Base-by-base conservation (phyloP, 2,888 invertebrate species). In the Pheosia gnoma region DNA sequence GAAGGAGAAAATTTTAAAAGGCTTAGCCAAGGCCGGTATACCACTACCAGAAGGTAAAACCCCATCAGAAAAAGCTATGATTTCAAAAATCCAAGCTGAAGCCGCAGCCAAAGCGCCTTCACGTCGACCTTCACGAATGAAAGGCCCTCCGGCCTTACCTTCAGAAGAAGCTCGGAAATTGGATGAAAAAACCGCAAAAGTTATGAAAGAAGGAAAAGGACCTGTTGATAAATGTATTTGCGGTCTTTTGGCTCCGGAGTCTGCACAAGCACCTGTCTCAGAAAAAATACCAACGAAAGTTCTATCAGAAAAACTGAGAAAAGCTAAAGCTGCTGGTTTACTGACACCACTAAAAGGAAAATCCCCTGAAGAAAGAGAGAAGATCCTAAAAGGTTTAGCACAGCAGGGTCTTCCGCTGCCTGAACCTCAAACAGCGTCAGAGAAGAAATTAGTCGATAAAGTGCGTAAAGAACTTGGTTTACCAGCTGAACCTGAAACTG, bases 141-240 rank as follows among this genome's bases (percentile, higher is more conserved):
- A n/a, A 36, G 52, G 58, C 25, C 57, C 59, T 8, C 59, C 65
- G 4, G 51, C 62, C 4, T 56, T 70, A 41, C 57, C 64, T 38
- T 57, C 62, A 11, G 55, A 62, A 43, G 11, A 64, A 60, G 57
- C 56, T 13, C 61, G 58, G 39, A 68, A 72, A 62, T 59, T 78
- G 38, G 74, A 80, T 56, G 59, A 61, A 37, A 66, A 71, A 69
- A 78, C 80, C 0, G 73, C 75, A n/a, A 81, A 81, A 70, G 56
- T 68, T 3, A 75, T 80, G 41, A 79, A 67, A 67, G 81, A 81
- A 70, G 78, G 77, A 3, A 78, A 77, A 68, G 82, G 82, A 0
- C 80, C 81, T 8, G 76, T 73, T 53, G 82, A 81, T 57, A 79
- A 83, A 74, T 83, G 83, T 60, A 81, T 83, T 58, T 78, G 79